Percentiles rank a stretch among this genome's conserved stretches.
Evolutionary conservation across 2,888 invertebrate genomes (phyloP).

Genomic region (Polyploca ridens): DNA sequence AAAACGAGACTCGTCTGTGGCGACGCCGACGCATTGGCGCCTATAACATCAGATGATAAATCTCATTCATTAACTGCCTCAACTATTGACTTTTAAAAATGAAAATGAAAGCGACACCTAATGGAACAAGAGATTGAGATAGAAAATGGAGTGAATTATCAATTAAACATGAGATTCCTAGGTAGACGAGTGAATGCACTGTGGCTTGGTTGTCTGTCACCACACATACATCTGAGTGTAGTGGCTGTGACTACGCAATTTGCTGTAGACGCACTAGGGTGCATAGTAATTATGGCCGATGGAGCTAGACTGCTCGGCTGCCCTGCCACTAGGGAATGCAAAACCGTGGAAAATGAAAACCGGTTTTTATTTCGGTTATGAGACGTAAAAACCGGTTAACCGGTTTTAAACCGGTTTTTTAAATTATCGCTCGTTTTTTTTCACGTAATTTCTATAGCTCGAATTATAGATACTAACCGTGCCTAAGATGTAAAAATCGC

Average conservation of each 20-base stretch:
- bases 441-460: too few species aligned
- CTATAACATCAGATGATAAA: not conserved
- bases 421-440: too few species aligned
- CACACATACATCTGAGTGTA: constrained; percentile 10
- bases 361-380: too few species aligned
- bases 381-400: too few species aligned
- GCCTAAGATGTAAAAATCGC: too few species aligned
- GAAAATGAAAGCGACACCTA: not conserved
- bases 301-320: constrained; percentile 67
- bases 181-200: constrained; percentile 40
- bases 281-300: constrained; percentile 36
- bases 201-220: constrained; percentile 7
- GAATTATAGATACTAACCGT: too few species aligned
- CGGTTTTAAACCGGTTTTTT: too few species aligned
- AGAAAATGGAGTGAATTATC: constrained; percentile 24
- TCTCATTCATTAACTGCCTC: not conserved
- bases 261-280: constrained; percentile 22
- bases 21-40: not conserved
- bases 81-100: not conserved
- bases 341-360: too few species aligned
- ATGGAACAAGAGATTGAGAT: not conserved
- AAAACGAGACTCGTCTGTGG: not conserved
- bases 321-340: too few species aligned
- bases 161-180: constrained; percentile 33
- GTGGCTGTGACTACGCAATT: constrained; percentile 11